phyloP scores from a whole-genome alignment of 2,888 invertebrate species.

The Osedax frankpressi region DNA sequence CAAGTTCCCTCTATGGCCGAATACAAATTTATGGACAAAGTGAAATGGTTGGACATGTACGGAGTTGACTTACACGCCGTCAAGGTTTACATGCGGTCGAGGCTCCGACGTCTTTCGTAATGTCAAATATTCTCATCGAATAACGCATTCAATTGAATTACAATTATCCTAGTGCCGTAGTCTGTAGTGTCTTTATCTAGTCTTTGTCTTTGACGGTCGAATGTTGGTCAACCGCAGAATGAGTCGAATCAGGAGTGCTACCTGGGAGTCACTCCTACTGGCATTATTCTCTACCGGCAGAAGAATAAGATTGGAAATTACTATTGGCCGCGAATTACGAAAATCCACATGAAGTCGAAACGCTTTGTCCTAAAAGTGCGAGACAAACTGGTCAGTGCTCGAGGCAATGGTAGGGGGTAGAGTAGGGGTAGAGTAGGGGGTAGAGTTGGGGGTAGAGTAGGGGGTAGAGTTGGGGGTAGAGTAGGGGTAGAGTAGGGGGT shows the following conservation, averaged over 20 bases:
- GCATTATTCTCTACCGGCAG: conserved; percentile 80
- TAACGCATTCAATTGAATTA: too few species aligned
- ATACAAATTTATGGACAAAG: conserved; percentile 85
- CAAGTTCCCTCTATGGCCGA: conserved; percentile 82
- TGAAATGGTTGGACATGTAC: conserved; percentile 96
- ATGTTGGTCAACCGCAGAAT: conserved; percentile 30
- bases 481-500: too few species aligned
- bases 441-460: too few species aligned
- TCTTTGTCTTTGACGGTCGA: not conserved
- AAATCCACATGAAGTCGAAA: conserved; percentile 87
- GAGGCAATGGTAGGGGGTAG: too few species aligned
- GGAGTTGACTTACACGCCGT: conserved; percentile 93
- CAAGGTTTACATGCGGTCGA: conserved; percentile 55
- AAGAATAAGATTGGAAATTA: conserved; percentile 93
- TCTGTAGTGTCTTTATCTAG: not conserved
- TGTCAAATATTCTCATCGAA: too few species aligned
- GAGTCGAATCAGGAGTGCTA: conserved; percentile 93
- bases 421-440: too few species aligned
- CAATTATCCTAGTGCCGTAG: too few species aligned
- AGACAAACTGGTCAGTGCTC: conserved; percentile 74
- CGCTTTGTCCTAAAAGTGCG: conserved; percentile 90
- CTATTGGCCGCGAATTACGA: conserved; percentile 92
- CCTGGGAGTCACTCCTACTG: conserved; percentile 84
- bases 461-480: too few species aligned
- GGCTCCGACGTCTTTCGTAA: too few species aligned